Base-by-base conservation (phyloP, 2,797 vertebrate genomes). In the Dallia pectoralis region DNA sequence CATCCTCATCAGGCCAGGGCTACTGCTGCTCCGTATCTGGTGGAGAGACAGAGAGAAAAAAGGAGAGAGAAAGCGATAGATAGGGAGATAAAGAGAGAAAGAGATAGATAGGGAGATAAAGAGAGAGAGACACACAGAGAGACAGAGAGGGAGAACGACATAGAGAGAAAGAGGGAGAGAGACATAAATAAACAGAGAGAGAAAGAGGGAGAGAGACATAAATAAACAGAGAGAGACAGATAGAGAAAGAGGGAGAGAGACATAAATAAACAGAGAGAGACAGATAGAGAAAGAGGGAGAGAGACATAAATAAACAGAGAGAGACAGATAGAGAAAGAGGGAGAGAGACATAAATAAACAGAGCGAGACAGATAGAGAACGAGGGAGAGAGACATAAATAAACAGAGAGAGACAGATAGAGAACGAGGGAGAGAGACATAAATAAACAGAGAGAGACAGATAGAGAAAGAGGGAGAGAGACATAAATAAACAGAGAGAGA, bases 21-120 rank as follows among this genome's bases (percentile, higher is more conserved):
- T 71, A 1, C 86, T 71, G 80, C 89, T 92, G 81, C 89, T 92
- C 56, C 92, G 93, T 25, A 84, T 82, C 97, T 98, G 93, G 11
- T 86, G 79, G 16, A 3, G 11, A 7, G 27, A 5, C 0, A 14
- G 18, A 5, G 15, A 67, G 49, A 32, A 7, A 0, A 29, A n/a
- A 4, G 0, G 29, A 15, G 18, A 18, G 29, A 14, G 30, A 14
- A n/a, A 11, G 18, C n/a, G 16, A 11, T 0, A 18, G 19, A 8
- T 15, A 33, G 53, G 32, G 79, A 14, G 75, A 62, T 71, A 22
- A 33, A 56, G 25, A 14, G 25, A 16, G 25, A 2, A 11, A 25
- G 14, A 25, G 25, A 29, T 4, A 22, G 29, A n/a, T n/a, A n/a
- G n/a, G n/a, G n/a, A n/a, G n/a, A n/a, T 27, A 4, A 11, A 27